phyloP scores from a whole-genome alignment of 2,797 vertebrate genomes.

The Gorsachius magnificus region DNA sequence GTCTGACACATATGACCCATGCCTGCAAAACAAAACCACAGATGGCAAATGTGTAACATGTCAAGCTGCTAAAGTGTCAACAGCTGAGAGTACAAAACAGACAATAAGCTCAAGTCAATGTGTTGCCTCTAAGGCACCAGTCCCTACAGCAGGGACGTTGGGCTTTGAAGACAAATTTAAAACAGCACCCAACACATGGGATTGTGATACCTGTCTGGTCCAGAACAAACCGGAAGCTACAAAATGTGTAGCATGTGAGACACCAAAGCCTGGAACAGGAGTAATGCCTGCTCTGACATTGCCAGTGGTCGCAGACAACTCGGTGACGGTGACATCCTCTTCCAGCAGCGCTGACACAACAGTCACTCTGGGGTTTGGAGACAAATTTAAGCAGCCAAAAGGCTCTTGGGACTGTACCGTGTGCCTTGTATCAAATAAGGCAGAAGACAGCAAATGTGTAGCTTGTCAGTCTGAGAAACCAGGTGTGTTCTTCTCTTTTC shows the following conservation, averaged over 20 bases:
- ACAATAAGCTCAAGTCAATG: slow-evolving; percentile 35
- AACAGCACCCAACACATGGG: slow-evolving; percentile 85
- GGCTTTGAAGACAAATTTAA: slow-evolving; percentile 83
- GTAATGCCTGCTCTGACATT: slow-evolving; percentile 87
- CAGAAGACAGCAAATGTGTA: slow-evolving; percentile 88
- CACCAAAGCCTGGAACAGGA: slow-evolving; percentile 91
- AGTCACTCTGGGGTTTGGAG: slow-evolving; percentile 83
- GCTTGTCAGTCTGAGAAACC: slow-evolving; percentile 88
- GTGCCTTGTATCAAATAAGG: slow-evolving; percentile 89
- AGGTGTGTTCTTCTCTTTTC: slow-evolving; percentile 76
- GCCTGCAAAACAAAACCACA: slow-evolving; percentile 83
- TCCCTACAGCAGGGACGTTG: slow-evolving; percentile 38
- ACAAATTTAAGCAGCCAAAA: slow-evolving; percentile 91
- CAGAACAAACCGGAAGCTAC: slow-evolving; percentile 90
- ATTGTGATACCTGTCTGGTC: slow-evolving; percentile 96
- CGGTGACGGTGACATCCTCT: slow-evolving; percentile 63
- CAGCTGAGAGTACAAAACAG: slow-evolving; percentile 64
- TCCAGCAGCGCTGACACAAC: slow-evolving; percentile 70
- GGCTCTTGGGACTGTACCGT: slow-evolving; percentile 91
- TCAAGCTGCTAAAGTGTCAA: slow-evolving; percentile 70
- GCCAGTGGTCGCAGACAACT: slow-evolving; percentile 75
- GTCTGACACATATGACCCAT: slow-evolving; percentile 79
- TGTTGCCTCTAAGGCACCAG: slow-evolving; percentile 69
- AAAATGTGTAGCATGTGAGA: slow-evolving; percentile 95
- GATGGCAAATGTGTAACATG: slow-evolving; percentile 86